Percentiles rank a stretch among this genome's conserved stretches.
Conservation (phyloP, 1,140 invertebrate species). For the Lepidostoma basale region DNA sequence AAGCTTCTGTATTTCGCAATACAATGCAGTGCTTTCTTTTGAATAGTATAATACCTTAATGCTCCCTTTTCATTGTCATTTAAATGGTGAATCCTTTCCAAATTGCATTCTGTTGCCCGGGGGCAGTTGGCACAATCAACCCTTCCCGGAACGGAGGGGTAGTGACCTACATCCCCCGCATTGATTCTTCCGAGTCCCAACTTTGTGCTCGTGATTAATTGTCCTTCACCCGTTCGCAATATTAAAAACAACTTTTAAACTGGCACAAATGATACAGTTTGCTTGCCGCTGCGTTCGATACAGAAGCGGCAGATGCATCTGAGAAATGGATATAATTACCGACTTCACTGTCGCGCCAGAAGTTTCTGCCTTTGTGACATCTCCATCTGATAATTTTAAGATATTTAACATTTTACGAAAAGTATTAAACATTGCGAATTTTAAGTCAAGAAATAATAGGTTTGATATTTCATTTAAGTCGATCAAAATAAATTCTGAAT, state of each 20-base stretch:
- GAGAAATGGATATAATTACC: slow-evolving; percentile 25
- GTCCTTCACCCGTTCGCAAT: slow-evolving; percentile 37
- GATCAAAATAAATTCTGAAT: no score
- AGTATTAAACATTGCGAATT: no score
- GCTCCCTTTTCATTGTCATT: no score
- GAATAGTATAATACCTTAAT: no score
- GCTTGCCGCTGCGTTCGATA: background rate
- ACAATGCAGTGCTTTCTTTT: no score
- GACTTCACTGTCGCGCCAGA: background rate
- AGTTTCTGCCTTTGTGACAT: no score
- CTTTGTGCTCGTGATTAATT: slow-evolving; percentile 40
- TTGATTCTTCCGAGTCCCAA: slow-evolving; percentile 41
- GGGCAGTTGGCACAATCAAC: slow-evolving; percentile 20
- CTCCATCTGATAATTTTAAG: no score
- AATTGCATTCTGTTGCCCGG: background rate
- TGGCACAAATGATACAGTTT: background rate
- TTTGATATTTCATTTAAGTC: no score
- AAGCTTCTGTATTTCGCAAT: no score
- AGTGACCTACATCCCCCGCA: slow-evolving; percentile 32
- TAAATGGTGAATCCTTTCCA: background rate
- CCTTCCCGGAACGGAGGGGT: slow-evolving; percentile 22
- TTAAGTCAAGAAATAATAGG: no score
- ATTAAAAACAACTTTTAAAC: slow-evolving; percentile 33
- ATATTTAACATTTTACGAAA: no score
- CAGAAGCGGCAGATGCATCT: slow-evolving; percentile 25